Conservation (phyloP, 2,888 invertebrate species). For the Pammene aurita region DNA sequence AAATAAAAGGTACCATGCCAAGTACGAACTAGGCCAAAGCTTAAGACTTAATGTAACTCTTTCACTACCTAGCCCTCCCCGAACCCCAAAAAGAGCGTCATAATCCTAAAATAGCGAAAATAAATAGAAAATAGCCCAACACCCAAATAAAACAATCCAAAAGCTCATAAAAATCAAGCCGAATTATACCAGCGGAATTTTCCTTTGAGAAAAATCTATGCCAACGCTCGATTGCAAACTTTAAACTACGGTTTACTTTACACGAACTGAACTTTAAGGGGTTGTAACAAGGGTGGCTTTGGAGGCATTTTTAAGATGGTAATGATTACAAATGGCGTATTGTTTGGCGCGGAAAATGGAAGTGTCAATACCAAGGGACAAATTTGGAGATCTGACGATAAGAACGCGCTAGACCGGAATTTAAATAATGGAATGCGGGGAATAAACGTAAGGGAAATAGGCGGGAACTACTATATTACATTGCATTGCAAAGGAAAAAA, state of each 20-base stretch:
- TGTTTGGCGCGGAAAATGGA: conserved; percentile 46
- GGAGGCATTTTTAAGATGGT: conserved; percentile 17
- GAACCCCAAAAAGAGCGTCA: neutral
- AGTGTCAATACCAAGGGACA: conserved; percentile 49
- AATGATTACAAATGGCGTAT: conserved; percentile 43
- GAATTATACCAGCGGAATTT: conserved; percentile 37
- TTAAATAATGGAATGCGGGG: conserved; percentile 7
- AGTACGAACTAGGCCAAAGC: too few species aligned
- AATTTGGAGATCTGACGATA: conserved; percentile 32
- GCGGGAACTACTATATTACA: neutral
- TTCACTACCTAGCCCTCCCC: neutral
- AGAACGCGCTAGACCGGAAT: conserved; percentile 20
- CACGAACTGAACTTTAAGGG: neutral
- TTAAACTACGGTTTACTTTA: neutral
- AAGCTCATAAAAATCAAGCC: conserved; percentile 38
- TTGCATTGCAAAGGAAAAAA: neutral
- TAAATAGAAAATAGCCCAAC: conserved; percentile 35
- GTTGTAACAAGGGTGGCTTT: neutral
- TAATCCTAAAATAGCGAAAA: conserved; percentile 18
- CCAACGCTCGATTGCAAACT: conserved; percentile 8
- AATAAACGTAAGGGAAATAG: neutral
- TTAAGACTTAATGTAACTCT: too few species aligned
- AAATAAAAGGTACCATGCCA: too few species aligned
- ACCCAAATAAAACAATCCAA: conserved; percentile 34
- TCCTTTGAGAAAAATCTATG: conserved; percentile 39